A percentile compares a stretch with the other conserved stretches of the same genome.
Conservation (phyloP, 1,140 invertebrate species). For the Drosophila lini region DNA sequence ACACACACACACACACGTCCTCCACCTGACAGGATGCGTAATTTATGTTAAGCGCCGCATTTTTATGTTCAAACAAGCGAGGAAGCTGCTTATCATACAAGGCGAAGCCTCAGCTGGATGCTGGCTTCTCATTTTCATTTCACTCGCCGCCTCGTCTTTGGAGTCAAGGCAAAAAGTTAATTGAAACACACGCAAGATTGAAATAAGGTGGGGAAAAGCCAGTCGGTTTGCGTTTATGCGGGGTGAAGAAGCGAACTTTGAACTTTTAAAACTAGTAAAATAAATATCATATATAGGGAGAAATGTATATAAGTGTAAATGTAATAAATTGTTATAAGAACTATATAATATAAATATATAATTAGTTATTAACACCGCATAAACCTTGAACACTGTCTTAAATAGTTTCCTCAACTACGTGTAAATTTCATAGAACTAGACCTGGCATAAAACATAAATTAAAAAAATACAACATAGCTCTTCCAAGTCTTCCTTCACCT, state of each 20-base stretch:
- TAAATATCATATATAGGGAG: not conserved
- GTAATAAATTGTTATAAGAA: too few species aligned
- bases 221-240: slow-evolving; percentile 39
- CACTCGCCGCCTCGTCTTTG: slow-evolving; percentile 52
- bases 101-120: slow-evolving; percentile 41
- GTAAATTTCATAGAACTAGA: slow-evolving; percentile 7
- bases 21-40: slow-evolving; percentile 70
- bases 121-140: slow-evolving; percentile 53
- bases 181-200: slow-evolving; percentile 77
- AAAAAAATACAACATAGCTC: not conserved
- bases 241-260: not conserved
- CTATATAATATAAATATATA: not conserved
- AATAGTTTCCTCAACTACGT: not conserved
- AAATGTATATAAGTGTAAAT: not conserved
- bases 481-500: not conserved
- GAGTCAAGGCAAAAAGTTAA: slow-evolving; percentile 77
- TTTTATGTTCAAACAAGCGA: slow-evolving; percentile 81
- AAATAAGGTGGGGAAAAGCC: slow-evolving; percentile 48
- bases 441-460: slow-evolving; percentile 13
- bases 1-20: slow-evolving; percentile 20
- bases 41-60: slow-evolving; percentile 80
- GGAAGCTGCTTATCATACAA: slow-evolving; percentile 77
- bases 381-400: not conserved
- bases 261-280: not conserved
- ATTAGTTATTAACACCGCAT: not conserved